These are phyloP conservation scores for Mellilla xanthometata DNA, from an alignment of 2,888 invertebrate genomes.

Conservation along the genomic window DNA sequence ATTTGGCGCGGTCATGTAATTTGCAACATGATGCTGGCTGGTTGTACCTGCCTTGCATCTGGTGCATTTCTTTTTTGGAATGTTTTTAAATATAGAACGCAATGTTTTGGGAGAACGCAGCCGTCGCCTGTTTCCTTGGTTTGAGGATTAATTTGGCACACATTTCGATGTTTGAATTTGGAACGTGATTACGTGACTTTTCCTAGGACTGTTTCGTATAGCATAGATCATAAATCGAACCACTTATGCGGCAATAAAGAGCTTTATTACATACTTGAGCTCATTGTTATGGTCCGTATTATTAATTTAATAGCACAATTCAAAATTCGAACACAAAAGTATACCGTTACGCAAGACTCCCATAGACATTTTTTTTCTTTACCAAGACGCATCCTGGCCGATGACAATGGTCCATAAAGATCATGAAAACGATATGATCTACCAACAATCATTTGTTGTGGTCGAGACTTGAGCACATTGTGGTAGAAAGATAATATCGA, in stretches of 20 bases:
- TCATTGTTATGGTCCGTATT: slow-evolving; percentile 6
- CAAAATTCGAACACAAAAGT: slow-evolving; percentile 29
- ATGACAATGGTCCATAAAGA: slow-evolving; percentile 63
- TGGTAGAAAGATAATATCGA: slow-evolving; percentile 57
- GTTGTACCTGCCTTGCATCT: slow-evolving; percentile 75
- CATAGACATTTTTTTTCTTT: slow-evolving; percentile 44
- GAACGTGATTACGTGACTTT: neutral
- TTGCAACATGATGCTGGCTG: slow-evolving; percentile 74
- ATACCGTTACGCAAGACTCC: slow-evolving; percentile 46
- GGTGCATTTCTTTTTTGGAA: slow-evolving; percentile 62
- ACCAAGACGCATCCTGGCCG: slow-evolving; percentile 52
- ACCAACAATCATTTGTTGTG: slow-evolving; percentile 66
- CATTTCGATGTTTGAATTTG: slow-evolving; percentile 28
- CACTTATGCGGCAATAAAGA: slow-evolving; percentile 4
- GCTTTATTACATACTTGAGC: slow-evolving; percentile 8
- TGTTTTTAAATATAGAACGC: slow-evolving; percentile 66
- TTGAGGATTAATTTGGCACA: slow-evolving; percentile 29
- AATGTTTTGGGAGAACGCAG: slow-evolving; percentile 41
- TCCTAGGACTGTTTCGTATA: neutral
- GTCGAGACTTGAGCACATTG: slow-evolving; percentile 47
- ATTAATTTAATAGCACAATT: slow-evolving; percentile 22
- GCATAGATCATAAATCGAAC: neutral
- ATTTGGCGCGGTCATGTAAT: slow-evolving; percentile 52
- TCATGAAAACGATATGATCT: slow-evolving; percentile 69
- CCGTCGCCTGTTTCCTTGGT: slow-evolving; percentile 33